Base-by-base conservation (phyloP, 1,140 invertebrate genomes). In the Onthophagus taurus region DNA sequence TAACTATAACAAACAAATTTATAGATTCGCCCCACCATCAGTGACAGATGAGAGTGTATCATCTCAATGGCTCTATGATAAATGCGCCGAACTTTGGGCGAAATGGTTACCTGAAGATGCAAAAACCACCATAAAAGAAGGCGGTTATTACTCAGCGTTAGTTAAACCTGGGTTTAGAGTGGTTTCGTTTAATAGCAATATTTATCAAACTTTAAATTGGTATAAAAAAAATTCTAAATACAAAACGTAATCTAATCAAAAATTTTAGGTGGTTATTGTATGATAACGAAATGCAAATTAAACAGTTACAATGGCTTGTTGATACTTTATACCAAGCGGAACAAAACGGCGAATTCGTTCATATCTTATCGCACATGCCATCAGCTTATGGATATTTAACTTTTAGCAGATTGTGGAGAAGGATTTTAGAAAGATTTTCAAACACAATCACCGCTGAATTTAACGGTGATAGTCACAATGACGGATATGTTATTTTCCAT, bases 321-420 rank as follows among this genome's bases (percentile, higher is more conserved):
- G 56, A 76, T 11, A 77, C 76, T 3, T 61, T 92, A 6, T 63
- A 76, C 23, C 58, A 75, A 49, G 81, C 86, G 9, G 87, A 91
- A 60, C 55, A 66, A 20, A 71, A 68, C 4, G 64, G 66, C 2
- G 83, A 88, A 54, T 76, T 76, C 49, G 88, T 89, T 3, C 85
- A 91, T 53, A 82, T 93, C 29, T 60, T 93, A 12, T 76, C 77
- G 1, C 90, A 94, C 53, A 78, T 93, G 35, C 84, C 85, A 0
- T 72, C 84, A 0, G 85, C 83, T 8, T 69, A 72, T n/a, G 17
- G 18, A 9, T 43, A 31, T 17, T 31, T 33, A 20, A 17, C 38
- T 6, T 85, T 79, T 74, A 74, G 72, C 16, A 65, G 70, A 44
- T 76, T 81, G 56, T 84, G 75, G 44, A 69, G 72, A 44, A 72